phyloP scores from a whole-genome alignment of 2,888 invertebrate species.

The Hylaea fasciaria region DNA sequence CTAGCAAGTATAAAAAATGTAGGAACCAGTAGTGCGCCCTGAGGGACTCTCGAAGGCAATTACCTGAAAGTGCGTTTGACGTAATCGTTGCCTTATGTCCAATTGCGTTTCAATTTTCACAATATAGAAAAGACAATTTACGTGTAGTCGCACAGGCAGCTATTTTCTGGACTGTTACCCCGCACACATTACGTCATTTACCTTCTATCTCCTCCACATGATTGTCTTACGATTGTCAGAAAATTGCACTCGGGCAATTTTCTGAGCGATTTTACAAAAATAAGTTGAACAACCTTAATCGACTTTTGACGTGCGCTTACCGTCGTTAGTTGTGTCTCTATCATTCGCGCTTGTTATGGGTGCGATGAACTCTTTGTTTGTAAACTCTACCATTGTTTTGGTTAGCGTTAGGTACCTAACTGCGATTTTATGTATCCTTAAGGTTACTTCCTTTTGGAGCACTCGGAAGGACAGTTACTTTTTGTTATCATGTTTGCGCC shows the following conservation, averaged over 20 bases:
- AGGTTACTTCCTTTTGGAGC: constrained; percentile 17
- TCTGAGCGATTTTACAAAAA: constrained; percentile 58
- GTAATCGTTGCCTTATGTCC: constrained; percentile 18
- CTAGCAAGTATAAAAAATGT: constrained; percentile 6
- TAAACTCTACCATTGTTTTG: constrained; percentile 63
- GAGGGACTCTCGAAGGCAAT: constrained; percentile 12
- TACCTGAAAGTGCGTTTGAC: constrained; percentile 9
- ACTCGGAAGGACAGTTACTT: constrained; percentile 25
- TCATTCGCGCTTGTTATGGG: constrained; percentile 51
- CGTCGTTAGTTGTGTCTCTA: constrained; percentile 53
- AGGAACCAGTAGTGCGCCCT: constrained; percentile 10
- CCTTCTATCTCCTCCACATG: constrained; percentile 33
- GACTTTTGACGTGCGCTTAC: constrained; percentile 52
- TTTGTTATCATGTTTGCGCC: no score
- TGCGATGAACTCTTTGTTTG: constrained; percentile 72
- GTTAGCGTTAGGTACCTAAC: constrained; percentile 25
- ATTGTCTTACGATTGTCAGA: constrained; percentile 52
- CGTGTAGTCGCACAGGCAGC: constrained; percentile 6
- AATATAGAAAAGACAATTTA: constrained; percentile 26
- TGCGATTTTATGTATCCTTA: constrained; percentile 30
- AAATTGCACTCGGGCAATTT: constrained; percentile 64
- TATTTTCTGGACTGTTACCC: constrained; percentile 37
- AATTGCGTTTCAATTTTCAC: constrained; percentile 23
- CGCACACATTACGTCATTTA: constrained; percentile 33
- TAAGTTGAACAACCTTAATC: constrained; percentile 75